These are phyloP conservation scores for Antennarius striatus DNA, from an alignment of 2,113 vertebrate species.

Conservation along the genomic window DNA sequence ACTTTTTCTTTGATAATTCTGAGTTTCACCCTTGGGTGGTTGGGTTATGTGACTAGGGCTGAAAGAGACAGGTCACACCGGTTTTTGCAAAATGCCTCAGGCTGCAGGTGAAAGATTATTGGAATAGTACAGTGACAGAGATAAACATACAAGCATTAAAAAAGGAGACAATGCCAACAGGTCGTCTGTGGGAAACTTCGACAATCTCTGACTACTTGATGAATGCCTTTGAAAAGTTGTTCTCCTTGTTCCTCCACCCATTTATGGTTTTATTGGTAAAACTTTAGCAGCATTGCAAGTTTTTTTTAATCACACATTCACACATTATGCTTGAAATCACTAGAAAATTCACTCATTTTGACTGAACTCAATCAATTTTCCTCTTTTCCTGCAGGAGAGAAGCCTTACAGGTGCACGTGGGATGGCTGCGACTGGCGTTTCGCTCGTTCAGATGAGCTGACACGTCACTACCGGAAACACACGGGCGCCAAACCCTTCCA, in stretches of 20 bases:
- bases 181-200: constrained; percentile 55
- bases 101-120: constrained; percentile 16
- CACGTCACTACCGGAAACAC: constrained; percentile 97
- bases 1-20: neutral
- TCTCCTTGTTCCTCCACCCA: constrained; percentile 59
- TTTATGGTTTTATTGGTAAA: too few species aligned
- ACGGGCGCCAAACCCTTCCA: constrained; percentile 98
- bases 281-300: too few species aligned
- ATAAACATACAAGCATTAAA: constrained; percentile 15
- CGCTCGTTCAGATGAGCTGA: constrained; percentile 94
- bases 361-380: neutral
- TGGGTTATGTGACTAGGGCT: neutral
- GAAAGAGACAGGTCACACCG: constrained; percentile 6
- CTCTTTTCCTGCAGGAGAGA: constrained; percentile 86
- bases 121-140: constrained; percentile 28
- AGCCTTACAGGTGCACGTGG: constrained; percentile 97
- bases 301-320: too few species aligned
- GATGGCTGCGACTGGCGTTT: constrained; percentile 98
- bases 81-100: constrained; percentile 23
- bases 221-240: constrained; percentile 48
- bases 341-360: neutral
- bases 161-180: constrained; percentile 14
- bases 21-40: neutral
- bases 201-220: constrained; percentile 2
- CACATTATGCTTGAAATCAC: neutral